phyloP scores from a whole-genome alignment of 37 sponge, comb jelly and placozoan species.

The Halichondria panicea region DNA sequence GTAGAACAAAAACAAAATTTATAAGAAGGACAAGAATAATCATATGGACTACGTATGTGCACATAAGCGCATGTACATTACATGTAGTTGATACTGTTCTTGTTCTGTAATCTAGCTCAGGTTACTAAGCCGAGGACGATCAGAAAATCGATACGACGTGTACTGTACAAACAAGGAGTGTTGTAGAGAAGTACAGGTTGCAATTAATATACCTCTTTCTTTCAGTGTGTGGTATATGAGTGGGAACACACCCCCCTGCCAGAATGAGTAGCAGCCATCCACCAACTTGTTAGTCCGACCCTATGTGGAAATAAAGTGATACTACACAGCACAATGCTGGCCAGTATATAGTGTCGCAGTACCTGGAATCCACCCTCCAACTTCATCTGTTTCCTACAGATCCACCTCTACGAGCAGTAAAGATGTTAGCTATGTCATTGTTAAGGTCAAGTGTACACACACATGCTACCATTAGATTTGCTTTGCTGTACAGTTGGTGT shows the following conservation, averaged over 20 bases:
- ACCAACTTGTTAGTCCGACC: slow-evolving; percentile 97
- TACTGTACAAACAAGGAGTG: too few species aligned
- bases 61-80: background rate
- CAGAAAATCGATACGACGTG: too few species aligned
- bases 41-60: background rate
- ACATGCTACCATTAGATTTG: background rate
- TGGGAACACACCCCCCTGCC: slow-evolving; percentile 97
- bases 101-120: too few species aligned
- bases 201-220: slow-evolving; percentile 30
- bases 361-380: slow-evolving; percentile 98
- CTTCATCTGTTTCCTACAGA: slow-evolving; percentile 83
- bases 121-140: too few species aligned
- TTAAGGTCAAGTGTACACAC: background rate
- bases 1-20: too few species aligned
- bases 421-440: background rate
- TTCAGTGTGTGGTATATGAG: slow-evolving; percentile 57
- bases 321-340: background rate
- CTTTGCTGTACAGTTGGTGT: too few species aligned
- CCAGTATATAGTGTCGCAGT: background rate
- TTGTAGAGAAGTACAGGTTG: too few species aligned
- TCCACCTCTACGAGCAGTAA: slow-evolving; percentile 67
- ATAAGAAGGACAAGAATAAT: too few species aligned
- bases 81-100: too few species aligned
- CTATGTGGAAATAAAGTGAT: slow-evolving; percentile 10
- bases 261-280: slow-evolving; percentile 99